These are phyloP conservation scores for Dicrostonyx torquatus DNA, from an alignment of 2,797 vertebrate species.

Conservation along the genomic window DNA sequence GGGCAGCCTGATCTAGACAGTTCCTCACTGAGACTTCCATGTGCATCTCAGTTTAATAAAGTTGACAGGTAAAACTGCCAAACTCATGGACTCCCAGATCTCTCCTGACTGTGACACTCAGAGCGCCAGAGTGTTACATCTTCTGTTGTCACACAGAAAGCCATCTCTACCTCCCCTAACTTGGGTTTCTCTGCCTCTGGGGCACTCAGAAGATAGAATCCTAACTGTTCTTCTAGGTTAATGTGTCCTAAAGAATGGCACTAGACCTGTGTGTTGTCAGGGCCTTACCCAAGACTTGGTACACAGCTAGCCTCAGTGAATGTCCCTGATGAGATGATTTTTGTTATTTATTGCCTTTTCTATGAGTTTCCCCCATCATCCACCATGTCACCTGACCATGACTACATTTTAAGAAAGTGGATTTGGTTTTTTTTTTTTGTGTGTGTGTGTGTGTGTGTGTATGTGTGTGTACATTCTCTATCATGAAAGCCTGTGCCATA, in stretches of 20 bases:
- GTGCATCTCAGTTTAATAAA: background rate
- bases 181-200: background rate
- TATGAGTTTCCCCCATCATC: background rate
- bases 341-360: background rate
- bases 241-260: background rate
- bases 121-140: no score
- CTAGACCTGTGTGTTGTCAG: background rate
- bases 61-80: background rate
- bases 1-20: background rate
- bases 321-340: rapidly evolving
- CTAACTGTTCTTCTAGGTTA: background rate
- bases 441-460: no score
- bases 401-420: background rate
- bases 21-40: background rate
- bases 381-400: background rate
- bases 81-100: background rate
- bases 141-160: background rate
- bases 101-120: background rate
- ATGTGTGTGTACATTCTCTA: background rate
- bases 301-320: rapidly evolving
- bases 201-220: background rate
- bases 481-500: slow-evolving; percentile 22
- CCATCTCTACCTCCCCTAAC: background rate
- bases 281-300: background rate
- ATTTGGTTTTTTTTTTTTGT: background rate